Percentiles rank a stretch among this genome's conserved stretches.
Conservation (phyloP, 2,888 invertebrate genomes). For the Megamerina dolium region DNA sequence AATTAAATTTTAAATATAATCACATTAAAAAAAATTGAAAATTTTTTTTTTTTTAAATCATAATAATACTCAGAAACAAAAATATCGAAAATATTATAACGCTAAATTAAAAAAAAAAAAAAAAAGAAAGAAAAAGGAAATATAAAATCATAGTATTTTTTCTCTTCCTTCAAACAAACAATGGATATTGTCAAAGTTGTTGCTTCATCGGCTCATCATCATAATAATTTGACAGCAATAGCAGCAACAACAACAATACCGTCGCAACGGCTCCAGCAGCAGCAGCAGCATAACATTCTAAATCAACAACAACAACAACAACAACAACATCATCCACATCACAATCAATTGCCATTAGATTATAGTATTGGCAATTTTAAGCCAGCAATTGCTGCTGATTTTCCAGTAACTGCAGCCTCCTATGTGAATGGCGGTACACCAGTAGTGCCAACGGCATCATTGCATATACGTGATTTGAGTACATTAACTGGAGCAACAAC, state of each 20-base stretch:
- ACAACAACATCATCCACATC: slow-evolving; percentile 24
- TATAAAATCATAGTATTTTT: no score
- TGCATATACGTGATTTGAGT: slow-evolving; percentile 44
- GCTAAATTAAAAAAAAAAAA: no score
- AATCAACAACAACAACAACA: slow-evolving; percentile 24
- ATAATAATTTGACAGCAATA: slow-evolving; percentile 7
- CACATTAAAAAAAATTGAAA: no score
- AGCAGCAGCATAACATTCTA: no score
- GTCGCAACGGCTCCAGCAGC: no score
- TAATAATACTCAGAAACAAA: no score
- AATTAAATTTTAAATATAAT: no score
- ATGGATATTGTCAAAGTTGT: slow-evolving; percentile 40
- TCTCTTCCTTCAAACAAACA: no score
- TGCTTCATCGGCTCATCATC: slow-evolving; percentile 23
- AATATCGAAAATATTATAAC: no score
- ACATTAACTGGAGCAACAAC: slow-evolving; percentile 36
- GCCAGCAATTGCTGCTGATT: slow-evolving; percentile 41
- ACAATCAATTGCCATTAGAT: slow-evolving; percentile 38
- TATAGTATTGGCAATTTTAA: slow-evolving; percentile 46
- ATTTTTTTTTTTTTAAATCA: no score
- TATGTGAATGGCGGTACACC: slow-evolving; percentile 27
- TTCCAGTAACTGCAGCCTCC: no score
- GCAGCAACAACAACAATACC: slow-evolving; percentile 5
- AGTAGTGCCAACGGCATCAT: slow-evolving; percentile 13
- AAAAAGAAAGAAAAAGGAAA: slow-evolving; percentile 2